Evolutionary conservation across 2,113 vertebrate genomes (phyloP), one percentile per base, ranked within the genome.

Genomic region (Amphilophus citrinellus): DNA sequence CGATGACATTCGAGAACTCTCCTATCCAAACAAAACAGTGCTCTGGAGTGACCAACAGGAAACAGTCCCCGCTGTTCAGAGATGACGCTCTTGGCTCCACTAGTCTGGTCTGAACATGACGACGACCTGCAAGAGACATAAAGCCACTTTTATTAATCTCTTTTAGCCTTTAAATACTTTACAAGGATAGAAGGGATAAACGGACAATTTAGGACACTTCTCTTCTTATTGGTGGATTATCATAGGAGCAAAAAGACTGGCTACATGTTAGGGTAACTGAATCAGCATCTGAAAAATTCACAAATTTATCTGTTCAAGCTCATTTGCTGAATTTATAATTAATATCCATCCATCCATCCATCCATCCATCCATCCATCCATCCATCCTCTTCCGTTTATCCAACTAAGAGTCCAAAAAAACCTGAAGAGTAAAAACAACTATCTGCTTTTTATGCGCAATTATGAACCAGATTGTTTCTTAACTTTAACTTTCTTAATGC

Each of bases 1-100:
- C 98, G 20, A 99, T 99, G 93, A 99, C 97, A 27, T 99, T 99
- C n/a, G 98, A 96, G 88, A 99, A 99, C 94, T 99, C 98, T 92
- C 98, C 98, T 0, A 97, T 95, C 98, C 98, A 99, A 79, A 98
- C 95, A 84, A 98, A 97, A 92, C 98, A 99, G 86, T 95, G 93
- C 79, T 97, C 97, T 2, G 98, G 96, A 1, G 97, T 97, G 76
- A 99, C 95, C 88, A 99, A 88, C 50, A 99, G 97, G 96, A 99
- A 99, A 92, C 97, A 98, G 95, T 99, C 98, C 13, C 98, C 98
- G 0, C 98, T 99, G 96, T 98, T 99, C 87, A 99, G 94, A 0
- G 98, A 98, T 0, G 97, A 97, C 1, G 97, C 97, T 27, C 98
- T 96, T 1, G 98, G 98, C 88, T 99, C 98, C 42, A 99, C 98